Percentiles rank a stretch among this genome's conserved stretches.
These are phyloP conservation scores for Halcyon badia DNA, from an alignment of 2,797 vertebrate genomes.

Conservation along the genomic window DNA sequence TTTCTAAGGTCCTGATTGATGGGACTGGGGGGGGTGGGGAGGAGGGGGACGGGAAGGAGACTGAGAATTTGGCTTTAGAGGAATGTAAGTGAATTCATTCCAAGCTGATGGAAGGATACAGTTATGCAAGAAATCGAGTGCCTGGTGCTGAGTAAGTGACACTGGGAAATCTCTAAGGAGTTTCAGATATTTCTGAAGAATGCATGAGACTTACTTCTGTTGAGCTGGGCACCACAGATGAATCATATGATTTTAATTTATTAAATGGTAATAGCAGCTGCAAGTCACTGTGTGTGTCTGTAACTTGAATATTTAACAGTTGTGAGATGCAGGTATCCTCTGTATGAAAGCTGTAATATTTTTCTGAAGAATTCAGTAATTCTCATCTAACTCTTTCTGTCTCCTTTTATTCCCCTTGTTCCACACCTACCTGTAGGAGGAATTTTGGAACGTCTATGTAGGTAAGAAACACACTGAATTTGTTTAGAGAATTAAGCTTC, in stretches of 20 bases:
- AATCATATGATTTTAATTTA: neutral
- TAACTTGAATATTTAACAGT: neutral
- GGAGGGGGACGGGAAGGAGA: neutral
- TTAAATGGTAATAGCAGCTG: neutral
- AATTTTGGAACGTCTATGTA: conserved; percentile 89
- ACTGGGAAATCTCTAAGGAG: neutral
- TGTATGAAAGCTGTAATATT: neutral
- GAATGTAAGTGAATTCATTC: neutral
- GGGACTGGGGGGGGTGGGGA: no score
- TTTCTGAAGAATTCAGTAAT: neutral
- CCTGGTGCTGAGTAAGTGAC: neutral
- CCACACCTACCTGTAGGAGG: conserved; percentile 76
- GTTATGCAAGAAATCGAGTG: neutral
- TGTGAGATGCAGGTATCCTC: neutral
- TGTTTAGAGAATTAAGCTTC: neutral
- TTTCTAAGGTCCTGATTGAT: neutral
- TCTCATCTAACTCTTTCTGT: neutral
- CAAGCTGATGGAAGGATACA: neutral
- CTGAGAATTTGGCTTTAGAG: neutral
- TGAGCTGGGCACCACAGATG: neutral
- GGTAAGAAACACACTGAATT: conserved; percentile 82
- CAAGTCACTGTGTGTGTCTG: neutral
- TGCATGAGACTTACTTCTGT: neutral
- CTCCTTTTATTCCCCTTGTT: conserved; percentile 23
- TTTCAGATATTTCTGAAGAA: conserved; percentile 6